Evolutionary conservation across 2,888 invertebrate genomes (phyloP).

Genomic region (Glaucopsyche alexis): DNA sequence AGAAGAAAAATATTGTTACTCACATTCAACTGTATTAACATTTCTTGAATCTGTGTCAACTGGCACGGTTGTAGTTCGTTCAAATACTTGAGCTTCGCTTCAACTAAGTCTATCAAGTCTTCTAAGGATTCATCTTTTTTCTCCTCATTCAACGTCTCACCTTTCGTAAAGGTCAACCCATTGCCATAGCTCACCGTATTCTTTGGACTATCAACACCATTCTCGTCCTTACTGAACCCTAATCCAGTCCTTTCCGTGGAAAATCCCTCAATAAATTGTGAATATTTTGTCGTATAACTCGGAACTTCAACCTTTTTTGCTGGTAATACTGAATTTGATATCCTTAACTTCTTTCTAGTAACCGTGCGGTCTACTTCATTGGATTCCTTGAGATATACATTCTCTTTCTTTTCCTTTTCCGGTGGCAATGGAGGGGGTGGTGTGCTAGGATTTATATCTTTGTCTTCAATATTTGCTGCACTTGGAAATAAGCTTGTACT

Average conservation of each 20-base stretch:
- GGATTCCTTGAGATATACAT: conserved; percentile 58
- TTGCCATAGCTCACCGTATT: conserved; percentile 66
- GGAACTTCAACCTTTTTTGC: conserved; percentile 59
- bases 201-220: conserved; percentile 52
- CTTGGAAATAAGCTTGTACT: conserved; percentile 46
- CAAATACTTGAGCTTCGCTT: conserved; percentile 77
- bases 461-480: conserved; percentile 47
- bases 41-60: conserved; percentile 76
- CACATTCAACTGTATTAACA: conserved; percentile 81
- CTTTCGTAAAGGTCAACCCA: conserved; percentile 74
- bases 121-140: conserved; percentile 63
- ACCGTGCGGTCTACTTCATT: conserved; percentile 52
- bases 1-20: conserved; percentile 31
- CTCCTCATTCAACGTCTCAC: conserved; percentile 71
- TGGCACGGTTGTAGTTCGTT: conserved; percentile 66
- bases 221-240: conserved; percentile 65
- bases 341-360: conserved; percentile 64
- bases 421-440: conserved; percentile 36
- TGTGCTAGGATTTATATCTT: conserved; percentile 42
- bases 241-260: conserved; percentile 71
- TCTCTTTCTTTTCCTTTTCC: conserved; percentile 54
- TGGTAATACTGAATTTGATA: conserved; percentile 68
- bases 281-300: conserved; percentile 71
- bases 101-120: conserved; percentile 63
- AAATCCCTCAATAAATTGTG: conserved; percentile 68